Evolutionary conservation across 2,113 vertebrate species (phyloP).

Genomic region (Mohoua ochrocephala): DNA sequence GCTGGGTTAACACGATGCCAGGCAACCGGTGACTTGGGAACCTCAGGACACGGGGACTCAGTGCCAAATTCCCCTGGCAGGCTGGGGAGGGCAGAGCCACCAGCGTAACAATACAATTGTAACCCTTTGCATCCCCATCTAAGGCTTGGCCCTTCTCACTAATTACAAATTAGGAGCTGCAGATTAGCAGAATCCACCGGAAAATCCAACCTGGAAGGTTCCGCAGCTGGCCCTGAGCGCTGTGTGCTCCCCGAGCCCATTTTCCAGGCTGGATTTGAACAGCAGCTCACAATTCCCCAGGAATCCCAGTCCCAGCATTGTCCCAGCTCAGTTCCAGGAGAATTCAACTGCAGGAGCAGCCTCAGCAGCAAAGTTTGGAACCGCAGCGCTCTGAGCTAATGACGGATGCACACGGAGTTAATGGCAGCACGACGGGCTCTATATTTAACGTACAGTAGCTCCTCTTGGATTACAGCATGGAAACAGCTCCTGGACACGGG

Average conservation of each 20-base stretch:
- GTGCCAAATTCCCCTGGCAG: background rate
- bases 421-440: background rate
- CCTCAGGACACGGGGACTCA: background rate
- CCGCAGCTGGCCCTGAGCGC: background rate
- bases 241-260: background rate
- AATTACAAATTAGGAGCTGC: background rate
- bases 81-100: background rate
- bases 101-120: background rate
- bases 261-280: background rate
- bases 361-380: background rate
- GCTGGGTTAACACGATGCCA: background rate
- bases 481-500: background rate
- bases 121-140: background rate
- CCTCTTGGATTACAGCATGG: background rate
- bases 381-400: background rate
- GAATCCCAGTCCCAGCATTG: background rate
- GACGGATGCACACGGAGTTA: background rate
- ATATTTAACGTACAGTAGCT: slow-evolving; percentile 5
- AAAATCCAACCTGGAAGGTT: background rate
- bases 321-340: background rate
- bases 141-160: background rate
- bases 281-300: background rate
- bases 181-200: background rate
- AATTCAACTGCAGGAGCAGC: background rate
- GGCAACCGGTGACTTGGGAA: background rate